Evolutionary conservation across 2,888 invertebrate species (phyloP), one percentile per base, ranked within the genome.

Genomic region (Sphinx pinastri): DNA sequence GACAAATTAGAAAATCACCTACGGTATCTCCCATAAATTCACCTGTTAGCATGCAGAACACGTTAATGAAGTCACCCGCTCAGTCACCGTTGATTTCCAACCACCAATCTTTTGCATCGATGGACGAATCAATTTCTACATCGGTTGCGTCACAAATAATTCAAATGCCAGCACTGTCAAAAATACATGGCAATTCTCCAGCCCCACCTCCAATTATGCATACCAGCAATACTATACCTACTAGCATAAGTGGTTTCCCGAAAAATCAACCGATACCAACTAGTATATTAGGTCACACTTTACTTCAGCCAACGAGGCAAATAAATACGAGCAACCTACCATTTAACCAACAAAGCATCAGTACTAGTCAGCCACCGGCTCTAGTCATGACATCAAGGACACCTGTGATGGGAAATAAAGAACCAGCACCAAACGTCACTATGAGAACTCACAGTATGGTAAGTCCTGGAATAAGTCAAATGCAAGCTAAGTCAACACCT

Each of bases 91-190:
- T 94, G 51, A 84, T 91, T 31, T 80, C 85, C n/a, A 88, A 49
- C 31, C 38, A 85, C 77, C 92, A 87, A 75, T 73, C 81, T 2
- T 92, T 82, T 73, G 81, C 81, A 59, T 75, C 85, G 1, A 80
- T 84, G 72, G 92, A 91, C 72, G 91, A 93, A 51, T 75, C 81
- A 70, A 84, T 77, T 51, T 74, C 87, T 11, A 82, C 85, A 0
- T 85, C 91, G 1, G 79, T 87, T 6, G 75, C 88, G 4, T 90
- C 93, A n/a, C 94, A 92, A 84, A 86, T 92, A 38, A 91, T 94
- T 69, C 94, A 94, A 85, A 94, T 94, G 94, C 94, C 94, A 60
- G 93, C 93, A 45, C 81, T 94, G 31, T 92, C 94, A 2, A 93
- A 94, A 83, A 93, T 94, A 75, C 92, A 91, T 72, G 88, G 82